phyloP scores from a whole-genome alignment of 2,113 vertebrate genomes.

The Oryzias melastigma region DNA sequence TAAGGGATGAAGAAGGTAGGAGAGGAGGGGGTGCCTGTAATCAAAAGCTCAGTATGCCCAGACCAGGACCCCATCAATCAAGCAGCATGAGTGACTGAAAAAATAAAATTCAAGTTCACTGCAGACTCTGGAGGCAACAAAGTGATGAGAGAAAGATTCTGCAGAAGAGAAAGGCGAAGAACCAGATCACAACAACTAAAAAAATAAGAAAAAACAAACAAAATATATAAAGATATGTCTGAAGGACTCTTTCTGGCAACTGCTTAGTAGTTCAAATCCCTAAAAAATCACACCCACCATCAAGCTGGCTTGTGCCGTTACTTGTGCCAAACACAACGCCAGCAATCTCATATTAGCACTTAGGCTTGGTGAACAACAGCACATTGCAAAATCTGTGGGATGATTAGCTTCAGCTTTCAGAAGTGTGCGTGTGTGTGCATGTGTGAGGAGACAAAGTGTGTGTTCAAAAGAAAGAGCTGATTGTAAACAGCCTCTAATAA shows the following conservation, averaged over 20 bases:
- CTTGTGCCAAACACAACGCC: constrained; percentile 63
- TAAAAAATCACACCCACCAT: constrained; percentile 70
- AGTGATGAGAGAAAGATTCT: constrained; percentile 62
- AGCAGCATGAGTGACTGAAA: constrained; percentile 54
- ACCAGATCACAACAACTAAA: constrained; percentile 22
- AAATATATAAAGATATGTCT: constrained; percentile 42
- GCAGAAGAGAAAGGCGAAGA: constrained; percentile 24
- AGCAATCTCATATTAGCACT: constrained; percentile 71
- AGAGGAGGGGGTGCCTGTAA: constrained; percentile 75
- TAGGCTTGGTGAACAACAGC: constrained; percentile 66
- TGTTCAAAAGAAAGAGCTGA: constrained; percentile 52
- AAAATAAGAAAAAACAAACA: constrained; percentile 8
- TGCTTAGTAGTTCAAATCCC: constrained; percentile 50
- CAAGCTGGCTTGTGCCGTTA: constrained; percentile 64
- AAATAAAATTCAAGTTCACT: constrained; percentile 69
- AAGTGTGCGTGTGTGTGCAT: constrained; percentile 13
- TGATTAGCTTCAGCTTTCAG: constrained; percentile 64
- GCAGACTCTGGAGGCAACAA: constrained; percentile 77
- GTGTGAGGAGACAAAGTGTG: constrained; percentile 18
- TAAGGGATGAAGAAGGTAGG: constrained; percentile 56
- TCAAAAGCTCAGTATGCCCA: constrained; percentile 74
- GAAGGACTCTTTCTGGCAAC: constrained; percentile 54
- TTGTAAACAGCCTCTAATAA: constrained; percentile 55
- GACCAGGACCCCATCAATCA: constrained; percentile 87
- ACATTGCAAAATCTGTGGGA: constrained; percentile 70